Evolutionary conservation across 2,113 vertebrate species (phyloP), one percentile per base, ranked within the genome.

Genomic region (Melanotaenia duboulayi): DNA sequence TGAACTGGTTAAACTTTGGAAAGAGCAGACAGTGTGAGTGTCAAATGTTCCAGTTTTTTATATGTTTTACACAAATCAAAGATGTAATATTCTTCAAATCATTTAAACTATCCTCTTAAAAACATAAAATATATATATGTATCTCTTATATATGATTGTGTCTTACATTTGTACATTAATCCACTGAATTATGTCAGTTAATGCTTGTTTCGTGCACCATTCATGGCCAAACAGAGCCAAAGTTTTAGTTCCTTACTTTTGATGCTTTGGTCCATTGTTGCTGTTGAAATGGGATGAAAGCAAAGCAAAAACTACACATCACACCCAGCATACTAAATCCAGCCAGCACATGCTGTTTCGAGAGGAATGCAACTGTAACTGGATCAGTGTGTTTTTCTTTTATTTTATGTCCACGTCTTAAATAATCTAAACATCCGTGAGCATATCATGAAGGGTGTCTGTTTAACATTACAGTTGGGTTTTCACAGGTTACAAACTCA

Each of bases 1-100:
- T 84, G 96, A 98, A 37, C 95, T 99, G 80, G 95, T 92, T 44
- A 92, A 95, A 79, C 89, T 96, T 44, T 99, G 98, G 98, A 97
- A 91, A 71, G 95, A 96, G 65, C 89, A 96, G 79, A 90, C 90
- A 37, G 85, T 95, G 97, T 99, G 89, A 96, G 97, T 91, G 35
- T 69, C 49, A 79, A 71, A 65, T 5, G 12, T 10, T 44, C 44
- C 7, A 46, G 44, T 11, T 64, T 39, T 23, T 60, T 19, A n/a
- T 39, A 32, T 40, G 44, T 50, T 69, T 44, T 28, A 40, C 59
- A 22, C 55, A 17, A 57, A 51, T 28, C 35, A 20, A 44, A 71
- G 14, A 54, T 67, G 24, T 11, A 24, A 12, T 61, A 8, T 20
- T 37, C 2, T 66, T 64, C 46, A n/a, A 25, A 1, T 17, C 20